phyloP scores from a whole-genome alignment of 1,140 invertebrate species.

The Heliothis subflexa region DNA sequence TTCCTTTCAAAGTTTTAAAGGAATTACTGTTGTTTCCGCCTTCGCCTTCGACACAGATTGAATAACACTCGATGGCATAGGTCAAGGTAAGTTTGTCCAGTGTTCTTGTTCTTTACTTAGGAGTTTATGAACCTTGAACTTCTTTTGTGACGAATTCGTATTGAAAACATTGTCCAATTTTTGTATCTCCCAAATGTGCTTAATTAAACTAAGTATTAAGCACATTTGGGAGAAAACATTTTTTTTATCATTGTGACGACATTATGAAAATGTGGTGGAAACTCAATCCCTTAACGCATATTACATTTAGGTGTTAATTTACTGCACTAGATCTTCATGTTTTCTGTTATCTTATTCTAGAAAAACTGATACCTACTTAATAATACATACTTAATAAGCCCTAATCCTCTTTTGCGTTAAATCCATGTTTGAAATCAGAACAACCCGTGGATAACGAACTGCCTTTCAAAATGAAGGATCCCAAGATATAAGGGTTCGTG shows the following conservation, averaged over 20 bases:
- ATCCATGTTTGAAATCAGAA: slow-evolving; percentile 26
- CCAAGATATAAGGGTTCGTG: slow-evolving; percentile 22
- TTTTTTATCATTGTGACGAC: too few species aligned
- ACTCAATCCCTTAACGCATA: too few species aligned
- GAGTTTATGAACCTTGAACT: slow-evolving; percentile 14
- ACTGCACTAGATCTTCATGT: too few species aligned
- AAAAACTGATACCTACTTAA: neutral
- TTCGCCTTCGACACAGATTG: slow-evolving; percentile 53
- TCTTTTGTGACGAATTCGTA: neutral
- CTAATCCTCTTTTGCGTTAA: slow-evolving; percentile 17
- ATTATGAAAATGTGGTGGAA: too few species aligned
- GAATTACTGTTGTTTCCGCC: slow-evolving; percentile 62
- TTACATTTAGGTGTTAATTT: too few species aligned
- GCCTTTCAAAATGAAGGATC: slow-evolving; percentile 36
- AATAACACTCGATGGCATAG: slow-evolving; percentile 40
- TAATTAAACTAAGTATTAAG: neutral
- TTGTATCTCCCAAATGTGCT: neutral
- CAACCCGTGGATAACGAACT: slow-evolving; percentile 26
- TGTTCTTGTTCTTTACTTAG: slow-evolving; percentile 1
- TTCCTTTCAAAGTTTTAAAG: slow-evolving; percentile 68
- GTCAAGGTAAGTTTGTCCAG: slow-evolving; percentile 36
- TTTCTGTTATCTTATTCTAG: too few species aligned
- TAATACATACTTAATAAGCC: neutral
- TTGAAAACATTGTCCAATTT: neutral
- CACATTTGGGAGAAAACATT: neutral